Evolutionary conservation across 2,797 vertebrate genomes (phyloP).

Genomic region (Myotis daubentonii): DNA sequence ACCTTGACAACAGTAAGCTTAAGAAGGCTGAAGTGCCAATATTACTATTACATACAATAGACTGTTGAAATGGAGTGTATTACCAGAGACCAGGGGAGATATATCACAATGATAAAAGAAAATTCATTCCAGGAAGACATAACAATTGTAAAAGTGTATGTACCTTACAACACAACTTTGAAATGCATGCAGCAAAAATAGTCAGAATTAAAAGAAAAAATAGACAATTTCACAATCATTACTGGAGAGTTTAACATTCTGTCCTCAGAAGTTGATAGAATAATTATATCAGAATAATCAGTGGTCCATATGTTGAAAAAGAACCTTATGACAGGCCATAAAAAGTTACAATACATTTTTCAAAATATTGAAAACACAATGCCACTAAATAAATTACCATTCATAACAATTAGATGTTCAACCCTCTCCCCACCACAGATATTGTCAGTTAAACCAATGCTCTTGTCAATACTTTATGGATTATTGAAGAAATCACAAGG

Average conservation of each 20-base stretch:
- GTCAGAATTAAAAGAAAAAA: neutral
- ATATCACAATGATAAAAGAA: neutral
- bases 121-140: neutral
- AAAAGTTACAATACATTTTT: neutral
- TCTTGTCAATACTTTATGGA: neutral
- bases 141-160: neutral
- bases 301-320: neutral
- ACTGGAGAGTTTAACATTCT: neutral
- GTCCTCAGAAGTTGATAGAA: neutral
- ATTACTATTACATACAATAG: neutral
- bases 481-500: conserved; percentile 5
- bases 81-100: neutral
- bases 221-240: neutral
- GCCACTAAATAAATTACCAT: neutral
- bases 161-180: neutral
- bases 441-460: neutral
- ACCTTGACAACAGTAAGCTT: neutral
- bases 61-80: neutral
- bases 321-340: neutral
- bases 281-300: neutral
- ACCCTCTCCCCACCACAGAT: neutral
- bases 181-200: neutral
- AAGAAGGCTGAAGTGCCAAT: neutral
- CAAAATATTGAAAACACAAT: conserved; percentile 2
- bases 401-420: neutral